A percentile compares a stretch with the other conserved stretches of the same genome.
Conservation (phyloP, 2,888 invertebrate species). For the Cantharis flavilabris region DNA sequence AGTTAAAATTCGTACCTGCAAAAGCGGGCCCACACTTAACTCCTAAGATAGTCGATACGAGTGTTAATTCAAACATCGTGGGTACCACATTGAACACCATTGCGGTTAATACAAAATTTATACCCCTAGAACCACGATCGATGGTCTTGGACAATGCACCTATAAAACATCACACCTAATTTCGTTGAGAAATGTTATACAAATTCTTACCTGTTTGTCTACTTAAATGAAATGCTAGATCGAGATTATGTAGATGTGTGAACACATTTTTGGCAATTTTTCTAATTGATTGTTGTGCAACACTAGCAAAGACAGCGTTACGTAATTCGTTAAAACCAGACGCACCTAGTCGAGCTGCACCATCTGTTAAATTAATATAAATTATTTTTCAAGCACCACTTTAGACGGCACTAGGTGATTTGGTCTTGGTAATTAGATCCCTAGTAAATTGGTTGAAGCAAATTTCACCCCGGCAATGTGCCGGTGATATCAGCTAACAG, state of each 20-base stretch:
- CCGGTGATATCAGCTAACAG: too few relatives aligned
- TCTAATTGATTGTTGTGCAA: constrained; percentile 96
- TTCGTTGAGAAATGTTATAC: background rate
- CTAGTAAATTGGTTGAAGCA: too few relatives aligned
- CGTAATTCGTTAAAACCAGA: constrained; percentile 94
- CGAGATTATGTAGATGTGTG: constrained; percentile 91
- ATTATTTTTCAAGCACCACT: too few relatives aligned
- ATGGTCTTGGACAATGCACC: constrained; percentile 66
- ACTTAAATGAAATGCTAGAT: constrained; percentile 90
- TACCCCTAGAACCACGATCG: constrained; percentile 91
- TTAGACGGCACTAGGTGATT: too few relatives aligned
- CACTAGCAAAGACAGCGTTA: constrained; percentile 97
- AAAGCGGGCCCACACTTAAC: constrained; percentile 69
- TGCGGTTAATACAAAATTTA: constrained; percentile 94
- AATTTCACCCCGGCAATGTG: too few relatives aligned
- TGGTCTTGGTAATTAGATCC: too few relatives aligned
- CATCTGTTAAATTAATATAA: constrained; percentile 69
- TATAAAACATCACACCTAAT: constrained; percentile 15
- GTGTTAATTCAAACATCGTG: constrained; percentile 87
- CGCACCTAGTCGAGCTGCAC: constrained; percentile 87
- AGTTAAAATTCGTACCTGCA: constrained; percentile 55
- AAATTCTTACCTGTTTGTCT: constrained; percentile 88
- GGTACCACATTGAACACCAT: constrained; percentile 98
- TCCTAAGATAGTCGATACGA: constrained; percentile 89
- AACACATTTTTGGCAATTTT: constrained; percentile 95